phyloP scores from a whole-genome alignment of 2,888 invertebrate genomes.

The Drosophila pseudotakahashii region DNA sequence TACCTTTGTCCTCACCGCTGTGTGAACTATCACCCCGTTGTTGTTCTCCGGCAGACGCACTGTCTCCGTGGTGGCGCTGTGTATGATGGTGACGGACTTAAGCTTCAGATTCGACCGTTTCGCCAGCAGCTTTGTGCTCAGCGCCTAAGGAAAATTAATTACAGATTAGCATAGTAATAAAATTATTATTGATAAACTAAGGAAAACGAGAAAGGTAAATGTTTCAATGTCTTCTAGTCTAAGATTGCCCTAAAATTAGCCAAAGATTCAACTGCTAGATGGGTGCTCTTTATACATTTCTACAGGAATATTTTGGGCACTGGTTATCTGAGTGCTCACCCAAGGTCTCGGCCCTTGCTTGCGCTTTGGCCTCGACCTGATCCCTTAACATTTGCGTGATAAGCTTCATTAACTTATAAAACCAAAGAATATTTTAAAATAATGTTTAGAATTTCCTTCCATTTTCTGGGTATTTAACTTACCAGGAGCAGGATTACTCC shows the following conservation, averaged over 20 bases:
- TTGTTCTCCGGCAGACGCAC: conserved; percentile 92
- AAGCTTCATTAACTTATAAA: conserved; percentile 73
- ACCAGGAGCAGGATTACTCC: conserved; percentile 92
- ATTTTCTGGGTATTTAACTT: conserved; percentile 69
- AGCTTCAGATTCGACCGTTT: conserved; percentile 92
- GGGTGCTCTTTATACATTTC: conserved; percentile 10
- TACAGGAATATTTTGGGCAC: conserved; percentile 39
- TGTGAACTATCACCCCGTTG: conserved; percentile 92
- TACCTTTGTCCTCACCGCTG: conserved; percentile 93
- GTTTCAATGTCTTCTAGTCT: conserved; percentile 35
- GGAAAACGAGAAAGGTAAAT: neutral
- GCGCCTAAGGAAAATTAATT: conserved; percentile 86
- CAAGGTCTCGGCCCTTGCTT: conserved; percentile 45
- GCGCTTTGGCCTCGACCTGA: conserved; percentile 72
- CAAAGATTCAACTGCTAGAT: conserved; percentile 28
- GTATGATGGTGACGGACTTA: conserved; percentile 94
- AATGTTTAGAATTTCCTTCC: neutral
- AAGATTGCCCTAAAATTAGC: conserved; percentile 43
- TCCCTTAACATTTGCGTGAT: conserved; percentile 75
- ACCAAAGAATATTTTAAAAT: conserved; percentile 38
- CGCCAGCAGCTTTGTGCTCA: conserved; percentile 92
- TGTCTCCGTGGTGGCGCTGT: conserved; percentile 95
- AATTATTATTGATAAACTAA: neutral
- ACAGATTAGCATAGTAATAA: neutral
- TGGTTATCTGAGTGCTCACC: conserved; percentile 48